These are phyloP conservation scores for Anguilla obscura DNA, from an alignment of 2,797 vertebrate genomes.

Conservation along the genomic window DNA sequence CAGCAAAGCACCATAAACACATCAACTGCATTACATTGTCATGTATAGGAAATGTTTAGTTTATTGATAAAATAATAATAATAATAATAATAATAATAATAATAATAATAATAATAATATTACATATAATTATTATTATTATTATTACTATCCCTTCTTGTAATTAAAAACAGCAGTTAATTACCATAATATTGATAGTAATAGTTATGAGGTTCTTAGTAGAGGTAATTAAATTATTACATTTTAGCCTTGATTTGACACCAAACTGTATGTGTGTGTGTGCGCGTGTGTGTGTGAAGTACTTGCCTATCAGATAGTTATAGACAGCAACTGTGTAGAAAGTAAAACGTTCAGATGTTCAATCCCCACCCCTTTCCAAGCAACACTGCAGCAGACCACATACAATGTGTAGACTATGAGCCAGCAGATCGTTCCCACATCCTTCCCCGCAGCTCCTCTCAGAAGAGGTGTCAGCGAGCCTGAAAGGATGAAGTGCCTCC, in stretches of 20 bases:
- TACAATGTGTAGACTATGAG: slow-evolving; percentile 46
- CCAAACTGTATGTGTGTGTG: background rate
- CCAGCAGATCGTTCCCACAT: slow-evolving; percentile 82
- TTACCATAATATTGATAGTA: background rate
- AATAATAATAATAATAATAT: no score
- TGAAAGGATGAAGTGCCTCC: slow-evolving; percentile 88
- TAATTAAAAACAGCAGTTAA: background rate
- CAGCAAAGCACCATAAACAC: slow-evolving; percentile 30
- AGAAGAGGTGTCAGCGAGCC: slow-evolving; percentile 80
- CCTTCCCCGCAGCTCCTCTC: slow-evolving; percentile 81
- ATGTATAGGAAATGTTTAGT: background rate
- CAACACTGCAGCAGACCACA: slow-evolving; percentile 7
- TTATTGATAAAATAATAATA: background rate
- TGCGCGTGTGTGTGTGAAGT: background rate
- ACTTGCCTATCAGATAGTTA: background rate
- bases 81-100: no score
- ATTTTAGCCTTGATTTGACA: background rate
- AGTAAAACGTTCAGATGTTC: background rate
- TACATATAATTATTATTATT: background rate
- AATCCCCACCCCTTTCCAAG: background rate
- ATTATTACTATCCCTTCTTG: background rate
- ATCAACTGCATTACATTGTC: slow-evolving; percentile 20
- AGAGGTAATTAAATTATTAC: no score
- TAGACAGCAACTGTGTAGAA: background rate
- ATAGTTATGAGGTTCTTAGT: background rate